These are phyloP conservation scores for Biston betularia DNA, from an alignment of 2,888 invertebrate species.

Conservation along the genomic window DNA sequence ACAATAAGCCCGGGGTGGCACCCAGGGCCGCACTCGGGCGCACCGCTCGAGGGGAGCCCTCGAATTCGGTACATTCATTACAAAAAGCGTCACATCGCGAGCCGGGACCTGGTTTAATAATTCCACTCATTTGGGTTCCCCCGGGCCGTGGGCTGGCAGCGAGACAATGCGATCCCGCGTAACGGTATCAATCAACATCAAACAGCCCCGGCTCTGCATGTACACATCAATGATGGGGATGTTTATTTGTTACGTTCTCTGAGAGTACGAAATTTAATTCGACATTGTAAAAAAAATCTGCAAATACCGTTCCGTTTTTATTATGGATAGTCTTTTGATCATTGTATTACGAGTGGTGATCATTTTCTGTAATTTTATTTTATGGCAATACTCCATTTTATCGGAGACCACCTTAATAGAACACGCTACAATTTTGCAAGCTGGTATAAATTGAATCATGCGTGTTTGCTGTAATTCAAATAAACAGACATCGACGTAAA, in stretches of 20 bases:
- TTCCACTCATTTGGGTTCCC: slow-evolving; percentile 83
- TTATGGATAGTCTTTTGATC: slow-evolving; percentile 19
- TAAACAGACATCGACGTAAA: slow-evolving; percentile 49
- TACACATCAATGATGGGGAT: slow-evolving; percentile 65
- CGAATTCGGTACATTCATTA: slow-evolving; percentile 75
- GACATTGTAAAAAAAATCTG: slow-evolving; percentile 28
- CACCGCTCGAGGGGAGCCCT: slow-evolving; percentile 50
- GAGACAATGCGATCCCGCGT: slow-evolving; percentile 80
- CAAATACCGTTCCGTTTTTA: slow-evolving; percentile 27
- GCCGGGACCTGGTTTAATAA: slow-evolving; percentile 80
- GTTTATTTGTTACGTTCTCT: slow-evolving; percentile 52
- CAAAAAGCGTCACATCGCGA: slow-evolving; percentile 82
- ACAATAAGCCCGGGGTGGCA: slow-evolving; percentile 62
- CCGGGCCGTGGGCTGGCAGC: slow-evolving; percentile 61
- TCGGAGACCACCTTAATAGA: slow-evolving; percentile 8
- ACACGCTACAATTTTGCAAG: slow-evolving; percentile 35
- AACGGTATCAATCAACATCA: slow-evolving; percentile 87
- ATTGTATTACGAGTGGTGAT: slow-evolving; percentile 6
- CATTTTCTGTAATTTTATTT: not conserved
- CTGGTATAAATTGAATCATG: slow-evolving; percentile 50
- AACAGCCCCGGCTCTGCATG: slow-evolving; percentile 71
- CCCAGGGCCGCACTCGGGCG: slow-evolving; percentile 51
- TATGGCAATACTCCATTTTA: not conserved
- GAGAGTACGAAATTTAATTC: slow-evolving; percentile 28
- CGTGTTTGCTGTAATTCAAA: slow-evolving; percentile 44